Evolutionary conservation across 53 echinoderm and acorn worm species (phyloP), one percentile per base, ranked within the genome.

Genomic region (Apostichopus leukothele): DNA sequence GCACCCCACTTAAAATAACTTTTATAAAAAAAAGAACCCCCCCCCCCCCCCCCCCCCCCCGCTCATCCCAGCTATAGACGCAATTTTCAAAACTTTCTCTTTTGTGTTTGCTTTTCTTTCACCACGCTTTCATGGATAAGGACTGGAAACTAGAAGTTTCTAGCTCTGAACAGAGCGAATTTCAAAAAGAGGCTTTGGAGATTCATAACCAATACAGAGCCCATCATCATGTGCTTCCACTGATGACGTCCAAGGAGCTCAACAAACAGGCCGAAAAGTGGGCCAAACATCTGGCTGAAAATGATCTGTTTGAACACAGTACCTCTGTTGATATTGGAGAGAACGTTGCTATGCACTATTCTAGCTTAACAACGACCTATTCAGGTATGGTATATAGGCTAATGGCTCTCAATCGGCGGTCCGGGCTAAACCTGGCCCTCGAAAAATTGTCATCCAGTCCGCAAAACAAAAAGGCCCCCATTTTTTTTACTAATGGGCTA

Each of bases 271-370:
- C 99, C 52, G 94, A 93, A 63, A 92, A 93, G 51, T 96, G 94
- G 94, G 99, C 94, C 21, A 93, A 96, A 20, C 92, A 94, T 54
- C 90, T 99, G 10, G 96, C 99, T 22, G 90, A 94, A 77, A 89
- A 92, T 14, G 92, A 92, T 86, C 60, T 90, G 6, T 96, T 99
- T 54, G 94, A 95, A 76, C 99, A 96, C 94, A 96, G 96, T 89
- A 90, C 91, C 66, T 73, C 60, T 27, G 78, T 59, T 6, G 95
- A 94, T 84, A 89, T 90, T 83, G 97, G 95, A 1, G 95, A 97
- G 89, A 97, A 95, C 25, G 95, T 95, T 67, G 92, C 94, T 16
- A 95, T 95, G 95, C 92, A 94, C 71, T 97, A 93, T 86, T 97
- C 97, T 5, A 95, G 95, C 74, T 83, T 92, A 51, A 90, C 95